Conservation (phyloP, 2,797 vertebrate species). For the Neomorphus geoffroyi region DNA sequence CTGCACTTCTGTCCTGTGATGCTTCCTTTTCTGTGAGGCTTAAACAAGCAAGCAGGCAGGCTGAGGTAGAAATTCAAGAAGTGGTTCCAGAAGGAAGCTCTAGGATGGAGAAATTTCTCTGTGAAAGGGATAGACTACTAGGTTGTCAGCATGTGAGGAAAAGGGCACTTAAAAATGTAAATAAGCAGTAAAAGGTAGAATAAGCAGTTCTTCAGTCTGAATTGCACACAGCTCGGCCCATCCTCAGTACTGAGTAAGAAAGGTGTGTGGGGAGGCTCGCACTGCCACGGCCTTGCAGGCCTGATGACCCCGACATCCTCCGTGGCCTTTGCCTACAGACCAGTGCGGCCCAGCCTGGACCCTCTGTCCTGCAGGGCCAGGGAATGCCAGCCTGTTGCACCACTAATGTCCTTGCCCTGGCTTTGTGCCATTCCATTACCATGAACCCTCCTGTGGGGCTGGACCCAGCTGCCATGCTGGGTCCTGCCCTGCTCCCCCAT, state of each 20-base stretch:
- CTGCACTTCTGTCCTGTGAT: no score
- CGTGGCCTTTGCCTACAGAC: rapidly evolving
- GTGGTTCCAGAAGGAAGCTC: not conserved
- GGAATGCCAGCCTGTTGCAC: rapidly evolving
- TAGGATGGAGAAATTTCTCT: not conserved
- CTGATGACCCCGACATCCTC: not conserved
- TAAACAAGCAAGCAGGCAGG: not conserved
- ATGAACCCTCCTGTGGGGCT: not conserved
- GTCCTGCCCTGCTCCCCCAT: rapidly evolving
- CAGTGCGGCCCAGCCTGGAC: not conserved
- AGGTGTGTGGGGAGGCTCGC: rapidly evolving
- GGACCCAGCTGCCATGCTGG: rapidly evolving
- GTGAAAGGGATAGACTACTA: not conserved
- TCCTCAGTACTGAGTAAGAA: no score
- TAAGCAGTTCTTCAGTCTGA: not conserved
- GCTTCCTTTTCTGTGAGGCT: not conserved
- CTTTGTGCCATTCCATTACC: rapidly evolving
- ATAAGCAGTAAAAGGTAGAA: not conserved
- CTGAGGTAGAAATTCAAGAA: not conserved
- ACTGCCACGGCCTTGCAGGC: rapidly evolving
- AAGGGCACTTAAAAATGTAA: not conserved
- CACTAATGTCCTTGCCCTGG: rapidly evolving
- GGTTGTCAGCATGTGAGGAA: not conserved
- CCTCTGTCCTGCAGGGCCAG: rapidly evolving
- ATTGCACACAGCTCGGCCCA: rapidly evolving